A percentile compares a stretch with the other conserved stretches of the same genome.
Evolutionary conservation across 2,888 invertebrate species (phyloP).

Genomic region (Troilus luridus): DNA sequence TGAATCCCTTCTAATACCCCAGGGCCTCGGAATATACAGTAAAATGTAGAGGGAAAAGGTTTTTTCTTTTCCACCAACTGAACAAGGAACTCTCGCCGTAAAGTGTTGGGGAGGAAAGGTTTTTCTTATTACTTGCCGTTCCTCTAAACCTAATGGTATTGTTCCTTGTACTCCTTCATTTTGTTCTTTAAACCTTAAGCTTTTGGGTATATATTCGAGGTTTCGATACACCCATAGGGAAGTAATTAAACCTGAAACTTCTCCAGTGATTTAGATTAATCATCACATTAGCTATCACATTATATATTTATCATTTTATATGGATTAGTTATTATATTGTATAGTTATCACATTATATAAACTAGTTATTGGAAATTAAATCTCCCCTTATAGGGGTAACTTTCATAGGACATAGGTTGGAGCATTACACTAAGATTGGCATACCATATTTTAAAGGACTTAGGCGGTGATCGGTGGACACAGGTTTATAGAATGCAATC

Average conservation of each 20-base stretch:
- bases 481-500: no score
- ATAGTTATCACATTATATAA: no score
- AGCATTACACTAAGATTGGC: no score
- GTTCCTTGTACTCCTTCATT: neutral
- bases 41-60: neutral
- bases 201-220: neutral
- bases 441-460: no score
- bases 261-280: neutral
- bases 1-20: neutral
- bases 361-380: no score
- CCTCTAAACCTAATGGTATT: neutral
- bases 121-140: neutral
- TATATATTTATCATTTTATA: no score
- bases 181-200: neutral
- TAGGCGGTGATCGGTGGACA: no score
- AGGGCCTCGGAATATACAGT: neutral
- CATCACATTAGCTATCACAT: no score
- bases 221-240: neutral
- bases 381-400: no score
- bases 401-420: no score
- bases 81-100: neutral
- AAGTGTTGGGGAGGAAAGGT: neutral
- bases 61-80: neutral
- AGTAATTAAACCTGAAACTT: neutral
- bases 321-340: no score